Evolutionary conservation across 2,797 vertebrate species (phyloP), one percentile per base, ranked within the genome.

Genomic region (Sebastes iracundus): DNA sequence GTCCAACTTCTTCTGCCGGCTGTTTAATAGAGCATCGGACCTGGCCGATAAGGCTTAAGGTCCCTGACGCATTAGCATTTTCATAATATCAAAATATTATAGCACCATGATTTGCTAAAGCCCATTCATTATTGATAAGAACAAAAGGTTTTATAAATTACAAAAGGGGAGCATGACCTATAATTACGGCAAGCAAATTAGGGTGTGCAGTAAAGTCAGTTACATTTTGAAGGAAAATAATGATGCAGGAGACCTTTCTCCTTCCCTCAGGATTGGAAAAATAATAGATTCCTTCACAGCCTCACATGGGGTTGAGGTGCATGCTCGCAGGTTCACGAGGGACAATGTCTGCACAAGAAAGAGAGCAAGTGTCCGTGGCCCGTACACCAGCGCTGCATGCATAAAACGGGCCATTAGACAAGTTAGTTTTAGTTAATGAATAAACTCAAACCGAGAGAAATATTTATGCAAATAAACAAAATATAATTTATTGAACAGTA

Each of bases 151-250:
- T 97, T 97, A 97, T 97, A 97, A 97, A 97, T 97, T 97, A 97
- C 97, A 97, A 98, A 98, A 96, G 93, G 94, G 97, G 97, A 97
- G 96, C 97, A 94, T 85, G 97, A 99, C 98, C 98, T 98, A 98
- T 99, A 99, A 99, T 99, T 99, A 99, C 89, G 95, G 95, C 95
- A 97, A 97, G 98, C 97, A 99, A 99, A 99, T 99, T 98, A 99
- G 97, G 96, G 96, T 97, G 96, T 95, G 95, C 88, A 87, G 96
- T 92, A 89, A 97, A 98, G 97, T 98, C 97, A 96, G 97, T 98
- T 98, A 98, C 97, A 97, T 99, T 98, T 94, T 97, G 96, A 97
- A 95, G 97, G 96, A 96, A 96, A 98, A 97, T 98, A 98, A 98
- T 98, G 97, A 98, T 96, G 96, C 96, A 90, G 82, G 90, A 96